A percentile compares a stretch with the other conserved stretches of the same genome.
phyloP scores from a whole-genome alignment of 1,140 invertebrate genomes.

The Sycobia sp. region DNA sequence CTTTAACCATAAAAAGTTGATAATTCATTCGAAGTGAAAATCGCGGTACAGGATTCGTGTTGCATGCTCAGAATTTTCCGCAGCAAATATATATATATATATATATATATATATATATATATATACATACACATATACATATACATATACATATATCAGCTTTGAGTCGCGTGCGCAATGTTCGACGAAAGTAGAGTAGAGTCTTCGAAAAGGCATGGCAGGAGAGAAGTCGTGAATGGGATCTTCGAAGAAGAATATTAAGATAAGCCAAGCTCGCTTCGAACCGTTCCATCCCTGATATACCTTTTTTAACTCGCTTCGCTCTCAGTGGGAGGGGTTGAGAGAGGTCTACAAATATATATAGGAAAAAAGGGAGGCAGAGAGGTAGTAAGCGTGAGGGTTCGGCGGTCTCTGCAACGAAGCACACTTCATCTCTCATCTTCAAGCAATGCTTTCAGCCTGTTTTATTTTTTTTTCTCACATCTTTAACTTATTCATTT shows the following conservation, averaged over 20 bases:
- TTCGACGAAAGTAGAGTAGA: too few relatives aligned
- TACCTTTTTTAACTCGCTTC: conserved; percentile 24
- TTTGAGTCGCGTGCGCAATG: too few relatives aligned
- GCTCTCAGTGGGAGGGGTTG: too few relatives aligned
- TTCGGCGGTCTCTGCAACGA: conserved; percentile 4
- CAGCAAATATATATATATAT: too few relatives aligned
- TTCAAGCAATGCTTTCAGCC: background rate
- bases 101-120: too few relatives aligned
- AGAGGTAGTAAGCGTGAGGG: conserved; percentile 2
- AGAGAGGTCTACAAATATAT: too few relatives aligned
- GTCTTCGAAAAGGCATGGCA: too few relatives aligned
- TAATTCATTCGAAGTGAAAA: background rate
- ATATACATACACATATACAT: too few relatives aligned
- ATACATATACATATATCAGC: too few relatives aligned
- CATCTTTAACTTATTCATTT: conserved; percentile 1
- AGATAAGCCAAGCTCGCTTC: conserved; percentile 35
- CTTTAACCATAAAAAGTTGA: too few relatives aligned
- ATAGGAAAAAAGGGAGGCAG: background rate
- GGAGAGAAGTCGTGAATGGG: conserved; percentile 33
- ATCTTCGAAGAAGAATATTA: conserved; percentile 37
- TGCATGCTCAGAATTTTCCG: too few relatives aligned
- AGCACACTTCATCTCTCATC: conserved; percentile 20
- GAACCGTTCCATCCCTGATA: conserved; percentile 7
- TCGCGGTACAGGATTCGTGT: too few relatives aligned
- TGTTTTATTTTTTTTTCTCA: conserved; percentile 8